These are phyloP conservation scores for Dolichomitus sp. DNA, from an alignment of 2,888 invertebrate species.

Conservation along the genomic window DNA sequence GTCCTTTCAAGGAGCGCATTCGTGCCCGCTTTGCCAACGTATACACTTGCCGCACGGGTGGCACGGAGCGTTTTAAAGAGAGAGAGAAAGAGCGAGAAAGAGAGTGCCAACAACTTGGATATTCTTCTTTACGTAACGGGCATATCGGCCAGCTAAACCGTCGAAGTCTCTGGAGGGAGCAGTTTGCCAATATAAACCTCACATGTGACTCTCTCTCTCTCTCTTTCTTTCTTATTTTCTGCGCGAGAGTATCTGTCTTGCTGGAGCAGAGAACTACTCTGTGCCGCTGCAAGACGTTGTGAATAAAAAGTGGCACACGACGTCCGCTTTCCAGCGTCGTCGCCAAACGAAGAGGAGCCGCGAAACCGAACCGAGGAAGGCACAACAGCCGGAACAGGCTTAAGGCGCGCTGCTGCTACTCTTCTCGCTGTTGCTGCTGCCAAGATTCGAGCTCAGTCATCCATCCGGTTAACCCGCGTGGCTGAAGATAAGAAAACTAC, in stretches of 20 bases:
- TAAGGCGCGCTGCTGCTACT: slow-evolving; percentile 28
- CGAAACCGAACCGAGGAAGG: slow-evolving; percentile 7
- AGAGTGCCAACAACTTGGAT: slow-evolving; percentile 13
- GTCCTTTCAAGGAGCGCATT: slow-evolving; percentile 45
- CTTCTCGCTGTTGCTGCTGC: not conserved
- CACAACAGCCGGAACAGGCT: slow-evolving; percentile 43
- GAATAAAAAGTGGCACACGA: slow-evolving; percentile 69
- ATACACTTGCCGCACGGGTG: not conserved
- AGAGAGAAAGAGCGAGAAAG: not conserved
- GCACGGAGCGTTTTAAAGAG: not conserved
- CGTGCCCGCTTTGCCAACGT: not conserved
- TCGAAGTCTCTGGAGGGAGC: slow-evolving; percentile 14
- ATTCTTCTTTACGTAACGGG: slow-evolving; percentile 35
- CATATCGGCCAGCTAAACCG: slow-evolving; percentile 14
- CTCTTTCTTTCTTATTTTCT: not conserved
- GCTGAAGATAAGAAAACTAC: slow-evolving; percentile 1
- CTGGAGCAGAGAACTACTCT: not conserved
- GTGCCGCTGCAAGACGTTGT: slow-evolving; percentile 38
- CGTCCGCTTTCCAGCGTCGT: slow-evolving; percentile 57
- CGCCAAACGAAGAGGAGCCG: slow-evolving; percentile 15
- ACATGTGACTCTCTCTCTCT: not conserved
- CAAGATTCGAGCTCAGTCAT: not conserved
- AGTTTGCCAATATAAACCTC: slow-evolving; percentile 3
- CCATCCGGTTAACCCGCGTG: slow-evolving; percentile 25
- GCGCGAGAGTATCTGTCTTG: not conserved